Evolutionary conservation across 1,140 invertebrate species (phyloP).

Genomic region (Drosophila quadrilineata): DNA sequence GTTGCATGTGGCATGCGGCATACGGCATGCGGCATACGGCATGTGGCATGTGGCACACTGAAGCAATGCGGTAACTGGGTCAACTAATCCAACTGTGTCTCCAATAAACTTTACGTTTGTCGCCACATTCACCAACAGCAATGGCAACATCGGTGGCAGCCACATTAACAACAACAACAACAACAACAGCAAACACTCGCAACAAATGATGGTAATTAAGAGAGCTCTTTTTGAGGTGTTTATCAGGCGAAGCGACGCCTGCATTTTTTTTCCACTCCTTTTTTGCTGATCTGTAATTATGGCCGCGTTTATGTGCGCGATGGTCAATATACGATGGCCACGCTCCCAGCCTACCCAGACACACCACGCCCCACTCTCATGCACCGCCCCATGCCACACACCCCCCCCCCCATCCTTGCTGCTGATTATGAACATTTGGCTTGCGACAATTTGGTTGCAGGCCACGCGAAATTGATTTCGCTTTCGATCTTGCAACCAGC

Average conservation of each 20-base stretch:
- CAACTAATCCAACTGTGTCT: constrained; percentile 56
- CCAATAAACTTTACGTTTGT: constrained; percentile 45
- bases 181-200: constrained; percentile 11
- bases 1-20: constrained; percentile 25
- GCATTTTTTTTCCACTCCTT: neutral
- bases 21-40: constrained; percentile 39
- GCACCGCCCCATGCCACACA: constrained; percentile 26
- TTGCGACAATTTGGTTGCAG: constrained; percentile 55
- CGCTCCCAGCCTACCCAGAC: constrained; percentile 12
- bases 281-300: constrained; percentile 12
- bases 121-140: constrained; percentile 47
- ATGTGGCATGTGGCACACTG: constrained; percentile 21
- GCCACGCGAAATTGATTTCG: constrained; percentile 60
- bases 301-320: neutral
- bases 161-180: constrained; percentile 14
- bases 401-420: neutral
- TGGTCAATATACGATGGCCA: constrained; percentile 47
- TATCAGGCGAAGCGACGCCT: constrained; percentile 33
- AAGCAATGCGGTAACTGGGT: constrained; percentile 52
- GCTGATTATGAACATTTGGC: constrained; percentile 38
- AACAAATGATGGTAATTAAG: constrained; percentile 69
- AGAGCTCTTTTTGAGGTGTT: constrained; percentile 49
- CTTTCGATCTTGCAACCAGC: constrained; percentile 8
- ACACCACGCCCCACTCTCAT: no score
- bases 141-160: neutral